These are phyloP conservation scores for Zaprionus davidi DNA, from an alignment of 1,140 invertebrate species.

Conservation along the genomic window DNA sequence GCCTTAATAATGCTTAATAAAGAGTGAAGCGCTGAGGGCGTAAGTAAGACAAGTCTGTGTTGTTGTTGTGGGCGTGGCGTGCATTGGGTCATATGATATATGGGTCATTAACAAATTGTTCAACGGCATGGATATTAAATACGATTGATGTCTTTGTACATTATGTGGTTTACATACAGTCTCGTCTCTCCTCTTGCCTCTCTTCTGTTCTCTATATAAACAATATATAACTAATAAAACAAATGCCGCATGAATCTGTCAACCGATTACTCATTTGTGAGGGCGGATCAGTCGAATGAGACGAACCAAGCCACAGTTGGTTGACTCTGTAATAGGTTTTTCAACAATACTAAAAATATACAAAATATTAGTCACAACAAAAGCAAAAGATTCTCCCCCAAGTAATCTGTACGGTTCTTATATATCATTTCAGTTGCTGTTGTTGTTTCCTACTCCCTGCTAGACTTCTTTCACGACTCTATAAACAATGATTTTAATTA, in stretches of 20 bases:
- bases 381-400: background rate
- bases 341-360: slow-evolving; percentile 25
- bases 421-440: background rate
- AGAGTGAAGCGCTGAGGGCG: slow-evolving; percentile 15
- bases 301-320: slow-evolving; percentile 29
- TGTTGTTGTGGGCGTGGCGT: slow-evolving; percentile 14
- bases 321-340: slow-evolving; percentile 18
- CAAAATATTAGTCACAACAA: slow-evolving; percentile 19
- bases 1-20: slow-evolving; percentile 48
- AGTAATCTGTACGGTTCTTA: too few relatives aligned
- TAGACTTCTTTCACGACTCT: background rate
- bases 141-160: slow-evolving; percentile 12
- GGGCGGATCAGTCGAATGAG: slow-evolving; percentile 33
- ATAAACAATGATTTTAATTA: slow-evolving; percentile 23
- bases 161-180: background rate
- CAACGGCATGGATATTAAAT: slow-evolving; percentile 49
- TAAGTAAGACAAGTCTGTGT: background rate
- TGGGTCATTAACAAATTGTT: slow-evolving; percentile 61
- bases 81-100: slow-evolving; percentile 48
- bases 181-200: background rate
- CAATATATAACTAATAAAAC: slow-evolving; percentile 44
- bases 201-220: background rate
- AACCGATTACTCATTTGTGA: slow-evolving; percentile 48
- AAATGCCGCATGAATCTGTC: slow-evolving; percentile 47
- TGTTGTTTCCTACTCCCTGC: background rate